These are phyloP conservation scores for Holothuria scabra DNA, from an alignment of 53 echinoderm and acorn worm species.

Conservation along the genomic window DNA sequence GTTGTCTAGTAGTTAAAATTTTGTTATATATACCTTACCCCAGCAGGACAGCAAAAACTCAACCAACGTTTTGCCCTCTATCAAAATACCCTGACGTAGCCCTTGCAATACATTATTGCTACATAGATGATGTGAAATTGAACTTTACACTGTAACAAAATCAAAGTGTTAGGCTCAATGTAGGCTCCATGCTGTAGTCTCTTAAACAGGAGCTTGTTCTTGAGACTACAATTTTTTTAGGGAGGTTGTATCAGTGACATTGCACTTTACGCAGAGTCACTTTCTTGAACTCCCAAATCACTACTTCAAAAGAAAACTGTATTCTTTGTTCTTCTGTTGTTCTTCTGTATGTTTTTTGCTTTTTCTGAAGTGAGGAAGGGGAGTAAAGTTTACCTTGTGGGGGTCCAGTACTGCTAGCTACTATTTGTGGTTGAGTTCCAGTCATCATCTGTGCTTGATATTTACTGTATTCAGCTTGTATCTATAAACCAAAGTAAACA, in stretches of 20 bases:
- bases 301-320: too few relatives aligned
- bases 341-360: too few relatives aligned
- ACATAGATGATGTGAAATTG: too few relatives aligned
- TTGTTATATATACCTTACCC: too few relatives aligned
- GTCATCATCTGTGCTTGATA: constrained; percentile 80
- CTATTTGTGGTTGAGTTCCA: constrained; percentile 47
- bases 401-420: constrained; percentile 54
- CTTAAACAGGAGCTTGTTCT: constrained; percentile 25
- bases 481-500: constrained; percentile 32
- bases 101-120: too few relatives aligned
- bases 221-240: constrained; percentile 54
- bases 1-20: too few relatives aligned
- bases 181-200: constrained; percentile 25
- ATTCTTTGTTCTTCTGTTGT: too few relatives aligned
- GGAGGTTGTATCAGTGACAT: constrained; percentile 69
- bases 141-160: too few relatives aligned
- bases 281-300: constrained; percentile 68
- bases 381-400: constrained; percentile 47
- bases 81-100: too few relatives aligned
- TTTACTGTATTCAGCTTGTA: constrained; percentile 86
- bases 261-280: constrained; percentile 46
- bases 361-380: too few relatives aligned
- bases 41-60: too few relatives aligned
- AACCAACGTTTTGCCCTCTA: too few relatives aligned
- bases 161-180: constrained; percentile 4